Evolutionary conservation across 2,113 vertebrate species (phyloP), one percentile per base, ranked within the genome.

Genomic region (Hemicordylus capensis): DNA sequence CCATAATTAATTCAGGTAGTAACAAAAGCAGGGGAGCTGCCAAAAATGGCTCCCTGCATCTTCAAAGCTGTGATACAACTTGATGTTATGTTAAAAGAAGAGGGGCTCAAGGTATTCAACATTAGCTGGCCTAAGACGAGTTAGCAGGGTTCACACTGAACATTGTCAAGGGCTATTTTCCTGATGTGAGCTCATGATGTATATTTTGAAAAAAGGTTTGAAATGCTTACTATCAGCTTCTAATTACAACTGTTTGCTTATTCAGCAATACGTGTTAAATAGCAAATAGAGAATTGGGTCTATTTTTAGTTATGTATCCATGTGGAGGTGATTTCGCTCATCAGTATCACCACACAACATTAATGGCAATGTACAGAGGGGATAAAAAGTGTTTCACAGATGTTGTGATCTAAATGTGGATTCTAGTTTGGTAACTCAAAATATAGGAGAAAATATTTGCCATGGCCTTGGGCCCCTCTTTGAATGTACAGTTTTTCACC

Each of bases 1-100:
- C 39, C 66, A 58, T 91, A 94, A 95, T 96, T 94, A 96, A 95
- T 95, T 93, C 88, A 94, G 88, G 92, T 92, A 90, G 86, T 0
- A 64, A 91, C 85, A 92, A 91, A 89, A 85, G 93, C 67, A 91
- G 87, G 92, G 86, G 88, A 90, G 74, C 89, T 95, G 93, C 80
- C 85, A 89, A 82, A 90, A 90, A 92, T 44, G 91, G 87, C 76
- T 93, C 92, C 93, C 84, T 92, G 90, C 90, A 88, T 88, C 83
- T 90, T 92, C 91, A 92, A 92, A 87, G 20, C 67, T 87, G 48
- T 93, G 89, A 83, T 90, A 31, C 19, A 61, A 59, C 77, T 94
- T 88, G 76, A 94, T 86, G 46, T 89, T n/a, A 82, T 89, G 64
- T 64, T 84, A 87, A n/a, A 87, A 93, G 88, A 74, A 80, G 72